Base-by-base conservation (phyloP, 2,113 vertebrate genomes). In the Phylloscopus whistleri region DNA sequence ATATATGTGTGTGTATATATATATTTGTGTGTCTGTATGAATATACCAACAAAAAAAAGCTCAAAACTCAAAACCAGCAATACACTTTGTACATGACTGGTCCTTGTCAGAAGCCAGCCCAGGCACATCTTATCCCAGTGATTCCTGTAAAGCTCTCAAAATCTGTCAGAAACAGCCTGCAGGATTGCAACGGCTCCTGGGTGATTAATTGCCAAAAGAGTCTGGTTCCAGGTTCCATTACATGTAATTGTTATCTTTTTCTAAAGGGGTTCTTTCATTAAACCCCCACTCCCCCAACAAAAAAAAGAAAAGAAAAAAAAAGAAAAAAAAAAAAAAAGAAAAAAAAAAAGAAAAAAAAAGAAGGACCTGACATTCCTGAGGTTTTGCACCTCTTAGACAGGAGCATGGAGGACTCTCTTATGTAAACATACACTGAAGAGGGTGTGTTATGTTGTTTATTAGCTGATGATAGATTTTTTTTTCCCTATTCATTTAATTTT, bases 81-180 rank as follows among this genome's bases (percentile, higher is more conserved):
- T 66, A 76, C 23, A 79, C 90, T 95, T 93, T 84, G 68, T 96
- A 94, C 93, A 90, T 84, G 95, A 97, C 80, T 58, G 6, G 93
- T 96, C 94, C 93, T 80, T 96, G 95, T 97, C 93, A 95, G 91
- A 96, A 97, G 95, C 97, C 96, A 97, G 97, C 95, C 96, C 95
- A 95, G 97, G 94, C 97, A 98, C 92, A 97, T 97, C 95, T 97
- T 94, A 91, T 92, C 89, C 96, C 43, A 70, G 87, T 76, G 95
- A 97, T 97, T 97, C 95, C 94, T 98, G 95, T 96, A 97, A 97
- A 96, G 92, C 90, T 95, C 96, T 96, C 92, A 89, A 84, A 96
- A 95, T 97, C 97, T 96, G 91, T 95, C 96, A 97, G 94, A 97
- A 97, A 97, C 96, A 96, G 95, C 97, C 97, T 97, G 93, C 96